Evolutionary conservation across 2,797 vertebrate species (phyloP), one percentile per base, ranked within the genome.

Genomic region (Coilia nasus): DNA sequence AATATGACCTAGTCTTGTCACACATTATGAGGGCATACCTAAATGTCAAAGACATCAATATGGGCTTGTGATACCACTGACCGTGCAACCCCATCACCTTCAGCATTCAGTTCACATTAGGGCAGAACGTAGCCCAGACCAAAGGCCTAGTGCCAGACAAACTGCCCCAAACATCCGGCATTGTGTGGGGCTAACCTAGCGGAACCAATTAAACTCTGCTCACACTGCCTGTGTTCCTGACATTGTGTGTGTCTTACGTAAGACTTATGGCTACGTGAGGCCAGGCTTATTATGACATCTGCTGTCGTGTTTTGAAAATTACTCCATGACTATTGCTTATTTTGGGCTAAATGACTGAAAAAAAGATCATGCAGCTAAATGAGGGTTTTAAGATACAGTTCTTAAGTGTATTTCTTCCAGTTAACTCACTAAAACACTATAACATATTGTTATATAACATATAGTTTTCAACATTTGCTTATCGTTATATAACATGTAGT

Each of bases 211-310:
- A 78, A 44, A 9, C 71, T 78, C 31, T 41, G 41, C 31, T 78
- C 71, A 44, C 71, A 78, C 71, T 2, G 71, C 19, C 9, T 44
- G 71, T 44, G 71, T 44, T 44, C 71, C 19, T 41, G 71, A 78
- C 71, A 78, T 78, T 78, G 71, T 78, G 71, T 44, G 50, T 41
- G 50, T 54, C 71, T 78, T 78, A 78, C 31, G 31, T 78, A 78
- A 78, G 9, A 78, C 5, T 15, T 78, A 78, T 78, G 71, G 71
- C 71, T 78, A 78, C 71, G 71, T 78, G 71, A 21, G 71, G 35
- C 35, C 9, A 35, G 71, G 17, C 71, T 44, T 35, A 44, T 78
- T 78, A 78, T 17, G 17, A 19, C 21, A 7, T 41, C 35, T 41
- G 35, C 35, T 41, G 35, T 41, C 35, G 35, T 41, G 5, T 41